Base-by-base conservation (phyloP, 2,113 vertebrate genomes). In the Chionomys nivalis region DNA sequence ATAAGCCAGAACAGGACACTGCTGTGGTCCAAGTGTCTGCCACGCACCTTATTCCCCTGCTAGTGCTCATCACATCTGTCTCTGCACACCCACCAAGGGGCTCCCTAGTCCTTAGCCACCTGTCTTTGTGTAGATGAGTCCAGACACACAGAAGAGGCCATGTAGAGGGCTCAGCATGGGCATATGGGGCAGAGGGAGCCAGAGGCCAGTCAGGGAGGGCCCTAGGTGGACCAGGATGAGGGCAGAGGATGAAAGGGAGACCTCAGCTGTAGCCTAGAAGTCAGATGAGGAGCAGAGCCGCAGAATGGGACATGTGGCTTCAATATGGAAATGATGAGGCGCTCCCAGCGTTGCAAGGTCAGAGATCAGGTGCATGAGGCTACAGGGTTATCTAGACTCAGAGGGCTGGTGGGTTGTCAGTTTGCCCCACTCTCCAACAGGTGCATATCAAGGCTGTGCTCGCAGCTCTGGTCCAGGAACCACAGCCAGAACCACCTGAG, bases 301-400 rank as follows among this genome's bases (percentile, higher is more conserved):
- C 7, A 1, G 24, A 16, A 19, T 0, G 82, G 33, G 1, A 21
- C 52, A 24, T 12, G 1, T 3, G 28, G 13, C 47, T 66, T 21
- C 13, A 42, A 14, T 31, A 33, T 21, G 31, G 7, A 63, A 23
- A 21, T 2, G 0, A 4, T 0, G 28, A 26, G 58, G 1, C 11
- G 12, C 78, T 66, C 26, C 70, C 75, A 19, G 24, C 31, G 28
- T 23, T 5, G 11, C 21, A 26, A 58, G 16, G 63, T 55, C 77
- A 55, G 76, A 39, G 44, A 8, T 31, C 58, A 21, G 31, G 61
- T 23, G 17, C 6, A 6, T 1, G 55, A 87, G 36, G 55, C 83
- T 17, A 4, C 39, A 49, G 68, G 33, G 42, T 47, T 21, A 7
- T 16, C 49, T 52, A 63, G 93, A 42, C 16, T 19, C 36, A 36